Base-by-base conservation (phyloP, 2,113 vertebrate species). In the Callopanchax toddi region DNA sequence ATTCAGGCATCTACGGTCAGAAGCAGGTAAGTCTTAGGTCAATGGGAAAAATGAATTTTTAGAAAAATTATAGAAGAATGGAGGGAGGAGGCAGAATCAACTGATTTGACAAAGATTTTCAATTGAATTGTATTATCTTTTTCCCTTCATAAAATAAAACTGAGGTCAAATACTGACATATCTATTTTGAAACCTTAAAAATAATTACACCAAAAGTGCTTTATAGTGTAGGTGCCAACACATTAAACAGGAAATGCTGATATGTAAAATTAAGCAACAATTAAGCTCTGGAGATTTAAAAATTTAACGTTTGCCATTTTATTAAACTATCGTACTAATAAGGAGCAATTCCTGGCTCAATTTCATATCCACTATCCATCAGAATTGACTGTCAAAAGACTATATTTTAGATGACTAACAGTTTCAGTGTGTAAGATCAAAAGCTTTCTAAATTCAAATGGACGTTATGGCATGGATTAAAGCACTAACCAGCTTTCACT, bases 1-100 rank as follows among this genome's bases (percentile, higher is more conserved):
- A 89, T 78, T 85, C 82, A 90, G 84, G 87, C 84, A 87, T 87
- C 85, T 89, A 89, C 54, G 76, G 85, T 87, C 89, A 89, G 85
- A 90, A 89, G 87, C 71, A 83, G 80, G 83, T 60, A 89, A 87
- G 87, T 86, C 87, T 89, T 76, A 84, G 82, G 81, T 89, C 79
- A 89, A 84, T 79, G 68, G 59, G 77, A 81, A 81, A 76, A 73
- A 68, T 51, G 6, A 26, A 69, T 79, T 84, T 82, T 61, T 66
- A 83, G 71, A 69, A 82, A 79, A 79, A 70, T 68, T 65, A 74
- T 57, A 62, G 32, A 69, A 86, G 62, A 79, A 82, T 74, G 23
- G 71, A 71, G 77, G 79, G 71, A 78, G 79, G 71, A 78, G 60
- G 69, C 44, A 83, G 64, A 74, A 71, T 80, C 60, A 78, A 62